Percentiles rank a stretch among this genome's conserved stretches.
phyloP scores from a whole-genome alignment of 2,113 vertebrate genomes.

The Clarias magur region DNA sequence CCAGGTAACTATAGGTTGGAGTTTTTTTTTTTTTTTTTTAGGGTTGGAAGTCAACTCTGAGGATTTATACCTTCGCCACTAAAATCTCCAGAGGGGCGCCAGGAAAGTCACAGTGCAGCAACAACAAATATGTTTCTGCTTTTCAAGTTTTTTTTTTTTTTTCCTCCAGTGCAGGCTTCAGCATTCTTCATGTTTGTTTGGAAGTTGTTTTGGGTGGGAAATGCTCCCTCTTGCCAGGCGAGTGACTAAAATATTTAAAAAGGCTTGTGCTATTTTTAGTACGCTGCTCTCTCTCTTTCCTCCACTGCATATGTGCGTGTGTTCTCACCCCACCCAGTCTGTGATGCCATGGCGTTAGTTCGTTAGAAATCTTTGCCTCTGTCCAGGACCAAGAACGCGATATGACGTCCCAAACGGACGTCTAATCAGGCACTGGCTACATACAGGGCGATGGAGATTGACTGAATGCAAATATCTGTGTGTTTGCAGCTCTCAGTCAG shows the following conservation, averaged over 20 bases:
- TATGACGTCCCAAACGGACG: background rate
- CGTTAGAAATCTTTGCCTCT: background rate
- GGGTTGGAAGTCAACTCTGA: background rate
- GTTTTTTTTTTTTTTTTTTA: background rate
- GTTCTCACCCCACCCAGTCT: constrained; percentile 26
- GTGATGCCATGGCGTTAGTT: constrained; percentile 30
- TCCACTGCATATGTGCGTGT: background rate
- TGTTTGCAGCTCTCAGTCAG: constrained; percentile 32
- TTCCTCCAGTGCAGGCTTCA: constrained; percentile 17
- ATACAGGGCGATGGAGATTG: constrained; percentile 6
- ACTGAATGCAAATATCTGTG: constrained; percentile 35
- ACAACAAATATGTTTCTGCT: constrained; percentile 12
- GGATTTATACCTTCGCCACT: background rate
- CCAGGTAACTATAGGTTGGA: background rate
- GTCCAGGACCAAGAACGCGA: background rate
- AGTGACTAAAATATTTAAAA: constrained; percentile 73
- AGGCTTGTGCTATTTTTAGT: constrained; percentile 67
- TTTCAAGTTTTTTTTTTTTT: background rate
- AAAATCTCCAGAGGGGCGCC: background rate
- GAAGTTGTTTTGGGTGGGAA: constrained; percentile 14
- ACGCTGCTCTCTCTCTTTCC: constrained; percentile 22
- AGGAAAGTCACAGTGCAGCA: background rate
- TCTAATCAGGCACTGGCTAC: constrained; percentile 1
- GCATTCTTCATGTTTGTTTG: constrained; percentile 51
- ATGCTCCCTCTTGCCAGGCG: constrained; percentile 53